phyloP scores from a whole-genome alignment of 64 coral and sea anemone genomes.

The Platygyra sinensis region DNA sequence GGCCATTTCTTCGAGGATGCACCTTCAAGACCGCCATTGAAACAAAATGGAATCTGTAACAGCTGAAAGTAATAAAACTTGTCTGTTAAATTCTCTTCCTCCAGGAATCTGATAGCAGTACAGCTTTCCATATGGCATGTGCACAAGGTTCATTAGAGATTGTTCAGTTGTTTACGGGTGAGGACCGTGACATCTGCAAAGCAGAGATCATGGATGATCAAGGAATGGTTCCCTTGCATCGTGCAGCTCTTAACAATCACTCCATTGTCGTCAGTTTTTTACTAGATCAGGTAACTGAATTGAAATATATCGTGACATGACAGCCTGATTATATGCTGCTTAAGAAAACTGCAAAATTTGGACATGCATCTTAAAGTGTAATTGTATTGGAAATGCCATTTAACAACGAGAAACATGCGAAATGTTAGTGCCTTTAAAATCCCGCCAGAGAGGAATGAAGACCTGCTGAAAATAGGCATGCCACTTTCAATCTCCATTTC shows the following conservation, averaged over 20 bases:
- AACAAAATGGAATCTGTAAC: no score
- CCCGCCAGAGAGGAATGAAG: no score
- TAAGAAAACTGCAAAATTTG: no score
- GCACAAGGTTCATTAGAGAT: constrained; percentile 85
- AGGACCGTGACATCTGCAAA: constrained; percentile 53
- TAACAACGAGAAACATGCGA: no score
- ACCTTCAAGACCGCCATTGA: no score
- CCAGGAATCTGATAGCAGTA: constrained; percentile 73
- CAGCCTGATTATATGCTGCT: no score
- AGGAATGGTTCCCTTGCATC: constrained; percentile 73
- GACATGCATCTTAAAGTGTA: no score
- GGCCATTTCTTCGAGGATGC: neutral
- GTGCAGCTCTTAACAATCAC: constrained; percentile 75
- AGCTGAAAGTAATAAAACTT: neutral
- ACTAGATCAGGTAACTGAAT: constrained; percentile 72
- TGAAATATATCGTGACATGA: no score
- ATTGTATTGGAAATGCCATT: no score
- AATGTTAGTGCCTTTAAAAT: no score
- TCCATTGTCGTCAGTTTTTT: constrained; percentile 60
- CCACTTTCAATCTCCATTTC: no score
- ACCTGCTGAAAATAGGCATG: no score
- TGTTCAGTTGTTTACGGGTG: constrained; percentile 50
- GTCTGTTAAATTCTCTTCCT: neutral
- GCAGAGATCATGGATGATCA: constrained; percentile 60
- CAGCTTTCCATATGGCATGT: constrained; percentile 84